These are phyloP conservation scores for Gymnarchus niloticus DNA, from an alignment of 2,113 vertebrate species.

Conservation along the genomic window DNA sequence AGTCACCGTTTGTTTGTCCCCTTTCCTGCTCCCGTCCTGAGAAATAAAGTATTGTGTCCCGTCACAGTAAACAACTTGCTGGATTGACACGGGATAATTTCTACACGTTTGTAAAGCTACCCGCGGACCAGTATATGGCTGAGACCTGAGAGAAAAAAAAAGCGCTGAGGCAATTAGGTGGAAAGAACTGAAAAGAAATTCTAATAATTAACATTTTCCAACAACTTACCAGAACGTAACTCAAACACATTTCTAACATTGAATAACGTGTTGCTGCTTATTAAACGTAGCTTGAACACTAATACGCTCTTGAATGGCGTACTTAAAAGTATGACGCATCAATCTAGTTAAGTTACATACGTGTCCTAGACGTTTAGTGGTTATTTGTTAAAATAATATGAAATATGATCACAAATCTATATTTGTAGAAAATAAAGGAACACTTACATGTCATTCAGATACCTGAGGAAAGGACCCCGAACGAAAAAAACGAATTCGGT, in stretches of 20 bases:
- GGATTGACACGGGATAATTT: too few species aligned
- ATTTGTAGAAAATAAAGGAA: background rate
- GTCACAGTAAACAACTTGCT: too few species aligned
- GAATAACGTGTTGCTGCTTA: background rate
- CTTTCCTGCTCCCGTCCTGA: too few species aligned
- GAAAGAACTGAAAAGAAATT: background rate
- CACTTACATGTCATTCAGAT: background rate
- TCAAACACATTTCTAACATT: background rate
- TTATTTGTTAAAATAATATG: background rate
- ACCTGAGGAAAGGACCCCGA: background rate
- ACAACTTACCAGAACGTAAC: background rate
- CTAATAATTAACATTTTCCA: background rate
- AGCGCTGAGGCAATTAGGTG: background rate
- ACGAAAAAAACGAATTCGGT: background rate
- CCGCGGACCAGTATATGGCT: background rate
- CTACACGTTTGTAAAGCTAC: background rate
- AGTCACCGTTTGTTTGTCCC: too few species aligned
- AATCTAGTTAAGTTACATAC: background rate
- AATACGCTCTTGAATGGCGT: background rate
- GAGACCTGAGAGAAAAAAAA: background rate
- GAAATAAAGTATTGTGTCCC: too few species aligned
- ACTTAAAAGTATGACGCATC: background rate
- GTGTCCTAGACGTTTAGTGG: background rate
- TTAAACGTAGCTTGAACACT: background rate
- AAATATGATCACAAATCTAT: background rate